Evolutionary conservation across 2,888 invertebrate genomes (phyloP).

Genomic region (Diadegma fenestrale): DNA sequence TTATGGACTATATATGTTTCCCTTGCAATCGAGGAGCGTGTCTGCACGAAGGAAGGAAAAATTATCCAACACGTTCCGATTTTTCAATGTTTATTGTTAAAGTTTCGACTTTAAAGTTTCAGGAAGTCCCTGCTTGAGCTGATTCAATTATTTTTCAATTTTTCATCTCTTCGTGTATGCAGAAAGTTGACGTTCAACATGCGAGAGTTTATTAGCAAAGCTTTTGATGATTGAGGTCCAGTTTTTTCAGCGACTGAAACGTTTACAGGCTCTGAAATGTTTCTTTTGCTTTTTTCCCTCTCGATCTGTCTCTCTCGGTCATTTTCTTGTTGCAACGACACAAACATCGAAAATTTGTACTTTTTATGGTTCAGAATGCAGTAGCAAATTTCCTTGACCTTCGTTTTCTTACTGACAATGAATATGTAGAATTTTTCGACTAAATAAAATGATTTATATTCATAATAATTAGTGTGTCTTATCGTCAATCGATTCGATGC

Average conservation of each 20-base stretch:
- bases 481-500: background rate
- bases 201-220: constrained; percentile 58
- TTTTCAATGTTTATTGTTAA: background rate
- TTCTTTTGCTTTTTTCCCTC: constrained; percentile 5
- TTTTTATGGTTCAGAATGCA: constrained; percentile 64
- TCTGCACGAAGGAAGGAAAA: background rate
- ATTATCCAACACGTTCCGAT: background rate
- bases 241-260: constrained; percentile 38
- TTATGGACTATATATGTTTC: constrained; percentile 11
- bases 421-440: constrained; percentile 60
- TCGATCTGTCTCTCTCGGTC: constrained; percentile 17
- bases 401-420: constrained; percentile 46
- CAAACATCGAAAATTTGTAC: constrained; percentile 49
- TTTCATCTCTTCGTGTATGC: too few relatives aligned
- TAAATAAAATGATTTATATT: constrained; percentile 71
- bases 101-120: too few relatives aligned
- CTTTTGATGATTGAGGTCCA: constrained; percentile 63
- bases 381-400: constrained; percentile 57
- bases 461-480: constrained; percentile 30
- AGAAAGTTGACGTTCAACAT: constrained; percentile 17
- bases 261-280: constrained; percentile 26
- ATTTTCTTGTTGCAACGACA: constrained; percentile 41
- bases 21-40: constrained; percentile 2
- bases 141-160: too few relatives aligned
- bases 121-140: too few relatives aligned